Percentiles rank a stretch among this genome's conserved stretches.
Conservation (phyloP, 1,140 invertebrate species). For the Drosophila ananassae region DNA sequence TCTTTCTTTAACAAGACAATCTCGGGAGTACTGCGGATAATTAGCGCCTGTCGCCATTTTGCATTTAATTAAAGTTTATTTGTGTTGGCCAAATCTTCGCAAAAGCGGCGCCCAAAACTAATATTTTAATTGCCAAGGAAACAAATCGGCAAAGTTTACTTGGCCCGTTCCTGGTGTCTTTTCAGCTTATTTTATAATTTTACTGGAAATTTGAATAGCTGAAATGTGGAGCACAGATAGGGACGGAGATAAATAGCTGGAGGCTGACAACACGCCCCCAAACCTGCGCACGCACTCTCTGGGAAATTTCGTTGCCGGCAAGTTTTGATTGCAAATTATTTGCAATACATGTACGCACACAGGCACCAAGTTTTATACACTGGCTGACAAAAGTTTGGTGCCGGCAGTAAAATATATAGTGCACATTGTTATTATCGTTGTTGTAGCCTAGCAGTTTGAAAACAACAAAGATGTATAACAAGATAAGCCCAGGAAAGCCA, state of each 20-base stretch:
- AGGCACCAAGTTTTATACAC: slow-evolving; percentile 25
- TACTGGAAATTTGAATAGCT: slow-evolving; percentile 39
- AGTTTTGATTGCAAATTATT: slow-evolving; percentile 82
- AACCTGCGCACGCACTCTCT: slow-evolving; percentile 5
- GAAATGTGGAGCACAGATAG: neutral
- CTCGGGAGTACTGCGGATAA: slow-evolving; percentile 39
- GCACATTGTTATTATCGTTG: slow-evolving; percentile 42
- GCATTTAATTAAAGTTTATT: slow-evolving; percentile 69
- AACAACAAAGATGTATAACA: slow-evolving; percentile 66
- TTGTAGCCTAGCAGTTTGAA: slow-evolving; percentile 44
- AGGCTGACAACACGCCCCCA: slow-evolving; percentile 39
- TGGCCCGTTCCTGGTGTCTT: slow-evolving; percentile 6
- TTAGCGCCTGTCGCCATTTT: slow-evolving; percentile 66
- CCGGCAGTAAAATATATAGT: slow-evolving; percentile 43
- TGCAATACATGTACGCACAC: slow-evolving; percentile 47
- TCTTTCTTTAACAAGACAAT: slow-evolving; percentile 28
- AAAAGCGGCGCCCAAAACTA: slow-evolving; percentile 59
- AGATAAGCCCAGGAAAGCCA: slow-evolving; percentile 58
- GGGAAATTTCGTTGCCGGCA: slow-evolving; percentile 56
- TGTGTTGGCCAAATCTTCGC: slow-evolving; percentile 46
- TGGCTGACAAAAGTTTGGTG: slow-evolving; percentile 65
- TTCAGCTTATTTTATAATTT: slow-evolving; percentile 71
- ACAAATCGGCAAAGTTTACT: slow-evolving; percentile 34
- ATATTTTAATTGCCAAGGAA: slow-evolving; percentile 73
- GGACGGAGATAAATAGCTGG: slow-evolving; percentile 41